Conservation (phyloP, 2,888 invertebrate species). For the Laothoe populi region DNA sequence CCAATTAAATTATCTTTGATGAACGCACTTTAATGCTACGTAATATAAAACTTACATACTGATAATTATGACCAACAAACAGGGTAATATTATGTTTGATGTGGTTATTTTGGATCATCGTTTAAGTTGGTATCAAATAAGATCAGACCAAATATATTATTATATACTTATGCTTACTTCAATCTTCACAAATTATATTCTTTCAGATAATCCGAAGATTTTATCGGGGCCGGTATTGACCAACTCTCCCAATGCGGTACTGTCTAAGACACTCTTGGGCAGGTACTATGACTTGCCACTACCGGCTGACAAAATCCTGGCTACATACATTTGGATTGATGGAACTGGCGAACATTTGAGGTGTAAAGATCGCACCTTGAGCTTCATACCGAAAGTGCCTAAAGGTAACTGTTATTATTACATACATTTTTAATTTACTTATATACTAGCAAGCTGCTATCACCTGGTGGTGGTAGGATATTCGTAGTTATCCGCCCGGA, state of each 20-base stretch:
- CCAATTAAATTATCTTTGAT: conserved; percentile 4
- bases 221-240: conserved; percentile 78
- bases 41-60: not conserved
- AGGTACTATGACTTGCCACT: conserved; percentile 91
- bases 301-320: conserved; percentile 91
- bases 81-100: conserved; percentile 37
- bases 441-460: not conserved
- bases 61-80: conserved; percentile 17
- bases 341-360: conserved; percentile 94
- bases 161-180: not conserved
- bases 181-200: not conserved
- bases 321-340: conserved; percentile 97
- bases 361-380: conserved; percentile 94
- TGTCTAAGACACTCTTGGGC: conserved; percentile 90
- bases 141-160: not conserved
- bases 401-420: conserved; percentile 84
- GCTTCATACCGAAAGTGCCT: conserved; percentile 90
- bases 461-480: no score
- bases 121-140: conserved; percentile 41
- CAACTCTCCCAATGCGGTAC: conserved; percentile 92
- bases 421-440: not conserved
- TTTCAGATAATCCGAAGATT: conserved; percentile 78
- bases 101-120: conserved; percentile 43
- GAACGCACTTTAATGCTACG: not conserved
- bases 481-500: no score